These are phyloP conservation scores for Callospermophilus lateralis DNA, from an alignment of 2,113 vertebrate species.

Conservation along the genomic window DNA sequence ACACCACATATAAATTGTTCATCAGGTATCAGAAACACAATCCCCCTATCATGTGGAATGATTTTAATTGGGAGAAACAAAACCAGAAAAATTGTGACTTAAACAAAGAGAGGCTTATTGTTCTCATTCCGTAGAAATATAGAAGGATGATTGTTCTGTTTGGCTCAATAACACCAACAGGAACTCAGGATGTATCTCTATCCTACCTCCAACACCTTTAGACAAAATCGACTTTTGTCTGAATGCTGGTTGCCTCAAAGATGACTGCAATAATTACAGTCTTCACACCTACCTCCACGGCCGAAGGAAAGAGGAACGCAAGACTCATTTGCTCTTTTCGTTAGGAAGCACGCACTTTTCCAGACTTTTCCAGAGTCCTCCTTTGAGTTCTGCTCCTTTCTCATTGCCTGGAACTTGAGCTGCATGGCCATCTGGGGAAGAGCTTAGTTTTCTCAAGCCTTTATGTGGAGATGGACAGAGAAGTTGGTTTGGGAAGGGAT, in stretches of 20 bases:
- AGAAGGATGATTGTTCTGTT: neutral
- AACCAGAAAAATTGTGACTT: neutral
- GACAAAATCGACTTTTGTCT: neutral
- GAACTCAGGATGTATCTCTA: neutral
- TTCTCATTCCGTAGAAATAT: neutral
- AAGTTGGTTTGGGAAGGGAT: neutral
- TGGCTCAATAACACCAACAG: neutral
- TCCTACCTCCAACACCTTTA: neutral
- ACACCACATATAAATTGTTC: neutral
- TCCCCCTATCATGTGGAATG: neutral
- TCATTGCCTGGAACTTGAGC: neutral
- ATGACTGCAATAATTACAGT: neutral
- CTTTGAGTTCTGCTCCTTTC: neutral
- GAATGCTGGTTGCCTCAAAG: neutral
- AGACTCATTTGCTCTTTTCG: neutral
- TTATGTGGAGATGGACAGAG: neutral
- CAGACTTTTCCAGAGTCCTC: neutral
- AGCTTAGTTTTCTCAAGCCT: neutral
- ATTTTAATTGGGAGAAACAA: constrained; percentile 21
- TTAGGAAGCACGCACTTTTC: neutral
- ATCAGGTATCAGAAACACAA: neutral
- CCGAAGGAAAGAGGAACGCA: neutral
- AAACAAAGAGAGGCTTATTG: neutral
- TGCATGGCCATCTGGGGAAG: neutral
- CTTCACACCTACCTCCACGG: neutral